Evolutionary conservation across 1,140 invertebrate species (phyloP), one percentile per base, ranked within the genome.

Genomic region (Cherax destructor): DNA sequence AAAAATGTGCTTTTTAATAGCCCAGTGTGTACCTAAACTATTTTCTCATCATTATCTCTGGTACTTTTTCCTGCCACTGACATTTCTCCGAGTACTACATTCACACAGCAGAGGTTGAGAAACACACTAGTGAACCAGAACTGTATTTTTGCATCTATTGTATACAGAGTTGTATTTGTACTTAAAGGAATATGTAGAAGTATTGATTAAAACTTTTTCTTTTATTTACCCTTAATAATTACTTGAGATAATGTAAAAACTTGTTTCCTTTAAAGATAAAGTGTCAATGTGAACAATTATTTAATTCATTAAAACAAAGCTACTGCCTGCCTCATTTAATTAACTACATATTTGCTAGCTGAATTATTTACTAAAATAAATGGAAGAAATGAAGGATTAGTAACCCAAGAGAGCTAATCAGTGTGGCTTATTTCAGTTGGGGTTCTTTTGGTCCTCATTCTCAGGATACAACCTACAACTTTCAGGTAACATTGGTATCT

Each of bases 111-210:
- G 21, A 24, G 16, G 65, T 76, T 81, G 50, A 56, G 89, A 91
- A 91, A 91, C 89, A 91, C 89, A 91, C 81, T 84, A 79, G 77
- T 91, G 89, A 83, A 85, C 89, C 89, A 91, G 81, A 91, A 78
- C 81, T 91, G 89, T 91, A 91, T 91, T 91, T 91, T 91, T 91
- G 89, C 89, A 91, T 91, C 89, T 91, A 85, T 91, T 91, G 89
- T 91, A 91, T 91, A 91, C 89, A 91, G 89, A 91, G 83, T 91
- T 91, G 89, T 91, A 86, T 91, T 91, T 91, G 89, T 91, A 91
- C 89, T 91, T 91, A 91, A 91, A 90, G 56, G 86, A 78, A 85
- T 85, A 79, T 84, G 77, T 88, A 88, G 77, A 79, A 65, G 56
- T 80, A 69, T 88, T 79, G 76, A 88, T 61, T 79, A 80, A 56